Evolutionary conservation across 2,113 vertebrate genomes (phyloP), one percentile per base, ranked within the genome.

Genomic region (Gambusia holbrooki): DNA sequence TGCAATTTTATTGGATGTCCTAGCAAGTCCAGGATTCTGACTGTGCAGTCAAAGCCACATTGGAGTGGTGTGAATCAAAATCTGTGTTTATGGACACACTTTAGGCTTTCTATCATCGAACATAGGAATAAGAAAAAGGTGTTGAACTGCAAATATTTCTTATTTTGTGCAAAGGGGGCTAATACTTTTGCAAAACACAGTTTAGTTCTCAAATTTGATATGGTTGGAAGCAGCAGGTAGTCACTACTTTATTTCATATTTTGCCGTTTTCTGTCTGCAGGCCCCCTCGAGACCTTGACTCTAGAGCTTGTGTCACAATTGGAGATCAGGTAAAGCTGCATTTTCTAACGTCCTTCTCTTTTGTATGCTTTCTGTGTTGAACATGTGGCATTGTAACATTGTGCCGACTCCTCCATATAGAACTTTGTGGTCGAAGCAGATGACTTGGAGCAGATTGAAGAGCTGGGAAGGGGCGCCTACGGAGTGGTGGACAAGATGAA

Each of bases 401-500:
- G 13, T 37, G 22, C 66, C 67, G 28, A 15, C 54, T 45, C 64
- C 17, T 54, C n/a, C 30, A 4, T 86, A 33, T 87, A 99, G 98
- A 99, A 99, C 91, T 99, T 99, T 88, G 97, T 97, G 90, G 96
- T 99, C 90, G 98, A 98, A 87, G 98, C 98, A 0, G 98, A 99
- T 96, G 98, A 99, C 94, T 92, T 99, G 95, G 97, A 98, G 82
- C 96, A 95, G 79, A 97, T 99, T 58, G 92, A 90, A 12, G 98
- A 99, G 93, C 93, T 99, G 90, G 98, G 98, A 0, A 94, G 98
- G 82, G 98, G 98, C 66, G 98, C 98, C 0, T 99, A 99, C 25
- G 98, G 98, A 4, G 98, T 99, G 78, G 98, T 99, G 93, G 96
- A 98, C 94, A 98, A 97, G 95, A 99, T 99, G 98, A 95, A 90